These are phyloP conservation scores for Ciconia nigra DNA, from an alignment of 2,797 vertebrate species.

Conservation along the genomic window DNA sequence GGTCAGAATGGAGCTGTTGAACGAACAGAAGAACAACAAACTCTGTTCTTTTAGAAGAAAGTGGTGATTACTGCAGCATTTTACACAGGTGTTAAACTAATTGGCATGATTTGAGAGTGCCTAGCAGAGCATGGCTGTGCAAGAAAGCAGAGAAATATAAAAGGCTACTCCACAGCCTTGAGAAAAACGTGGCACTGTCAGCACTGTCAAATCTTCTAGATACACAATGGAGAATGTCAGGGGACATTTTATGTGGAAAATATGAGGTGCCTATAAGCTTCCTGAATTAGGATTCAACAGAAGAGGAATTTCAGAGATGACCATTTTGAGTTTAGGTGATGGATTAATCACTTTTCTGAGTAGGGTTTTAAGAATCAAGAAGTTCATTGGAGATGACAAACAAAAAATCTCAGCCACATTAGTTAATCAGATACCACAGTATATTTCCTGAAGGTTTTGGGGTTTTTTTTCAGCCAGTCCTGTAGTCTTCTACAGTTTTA, in stretches of 20 bases:
- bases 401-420: not conserved
- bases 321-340: not conserved
- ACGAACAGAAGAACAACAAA: not conserved
- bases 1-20: not conserved
- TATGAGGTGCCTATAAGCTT: not conserved
- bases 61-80: not conserved
- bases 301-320: not conserved
- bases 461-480: not conserved
- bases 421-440: not conserved
- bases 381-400: not conserved
- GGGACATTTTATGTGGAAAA: not conserved
- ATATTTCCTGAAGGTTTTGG: not conserved
- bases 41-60: not conserved
- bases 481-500: not conserved
- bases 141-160: not conserved
- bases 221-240: not conserved
- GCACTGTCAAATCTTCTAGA: not conserved
- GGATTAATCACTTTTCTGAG: not conserved
- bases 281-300: not conserved
- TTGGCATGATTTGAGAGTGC: not conserved
- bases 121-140: not conserved
- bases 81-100: not conserved
- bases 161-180: not conserved
- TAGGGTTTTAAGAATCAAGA: not conserved
- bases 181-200: not conserved